phyloP scores from a whole-genome alignment of 2,888 invertebrate genomes.

The Epirrhoe tristata region DNA sequence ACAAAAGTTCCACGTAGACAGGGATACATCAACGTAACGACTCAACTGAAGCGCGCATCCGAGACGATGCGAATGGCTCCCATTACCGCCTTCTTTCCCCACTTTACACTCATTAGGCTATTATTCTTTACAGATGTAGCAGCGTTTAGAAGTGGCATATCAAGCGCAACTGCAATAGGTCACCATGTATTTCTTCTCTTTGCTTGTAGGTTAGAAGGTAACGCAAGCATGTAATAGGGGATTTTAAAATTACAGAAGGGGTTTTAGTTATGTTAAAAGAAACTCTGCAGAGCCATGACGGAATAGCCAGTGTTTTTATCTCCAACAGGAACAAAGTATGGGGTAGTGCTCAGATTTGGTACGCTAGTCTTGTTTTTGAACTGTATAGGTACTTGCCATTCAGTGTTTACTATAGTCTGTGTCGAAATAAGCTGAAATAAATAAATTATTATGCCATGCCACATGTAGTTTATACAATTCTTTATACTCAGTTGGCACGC shows the following conservation, averaged over 20 bases:
- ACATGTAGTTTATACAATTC: slow-evolving; percentile 34
- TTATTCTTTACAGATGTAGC: slow-evolving; percentile 43
- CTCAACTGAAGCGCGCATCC: slow-evolving; percentile 39
- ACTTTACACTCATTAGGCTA: slow-evolving; percentile 54
- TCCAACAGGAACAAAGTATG: no score
- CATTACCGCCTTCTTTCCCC: slow-evolving; percentile 53
- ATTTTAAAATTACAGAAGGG: no score
- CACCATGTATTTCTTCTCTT: no score
- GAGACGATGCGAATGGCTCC: slow-evolving; percentile 40
- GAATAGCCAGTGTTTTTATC: no score
- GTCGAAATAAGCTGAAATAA: neutral
- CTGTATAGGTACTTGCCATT: neutral
- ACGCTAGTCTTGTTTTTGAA: neutral
- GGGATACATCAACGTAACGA: slow-evolving; percentile 37
- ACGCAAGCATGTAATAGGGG: no score
- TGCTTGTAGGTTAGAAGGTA: no score
- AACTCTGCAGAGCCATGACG: no score
- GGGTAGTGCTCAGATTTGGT: no score
- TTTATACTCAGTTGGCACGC: slow-evolving; percentile 50
- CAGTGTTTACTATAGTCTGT: neutral
- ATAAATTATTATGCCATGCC: slow-evolving; percentile 34
- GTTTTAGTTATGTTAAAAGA: no score
- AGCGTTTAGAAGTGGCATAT: neutral
- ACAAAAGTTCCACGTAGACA: slow-evolving; percentile 17
- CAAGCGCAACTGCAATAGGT: neutral